Evolutionary conservation across 2,888 invertebrate genomes (phyloP).

Genomic region (Ceriagrion tenellum): DNA sequence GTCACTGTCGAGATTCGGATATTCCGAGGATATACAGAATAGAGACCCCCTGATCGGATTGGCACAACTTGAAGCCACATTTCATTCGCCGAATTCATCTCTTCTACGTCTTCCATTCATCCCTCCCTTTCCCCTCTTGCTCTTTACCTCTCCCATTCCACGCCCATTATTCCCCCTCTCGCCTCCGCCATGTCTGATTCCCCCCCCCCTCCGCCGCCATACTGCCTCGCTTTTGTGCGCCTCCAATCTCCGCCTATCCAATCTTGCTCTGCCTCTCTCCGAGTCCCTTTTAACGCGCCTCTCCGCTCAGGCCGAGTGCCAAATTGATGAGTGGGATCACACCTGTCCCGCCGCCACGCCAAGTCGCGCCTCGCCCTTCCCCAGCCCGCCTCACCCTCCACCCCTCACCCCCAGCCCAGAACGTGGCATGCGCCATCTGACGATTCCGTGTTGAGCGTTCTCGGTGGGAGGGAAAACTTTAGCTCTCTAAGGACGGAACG

Average conservation of each 20-base stretch:
- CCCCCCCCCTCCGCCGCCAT: background rate
- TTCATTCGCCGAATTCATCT: background rate
- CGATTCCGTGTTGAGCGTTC: background rate
- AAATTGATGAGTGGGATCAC: slow-evolving; percentile 59
- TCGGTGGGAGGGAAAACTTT: too few relatives aligned
- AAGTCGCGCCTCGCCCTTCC: background rate
- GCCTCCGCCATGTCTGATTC: background rate
- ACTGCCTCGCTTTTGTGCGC: background rate
- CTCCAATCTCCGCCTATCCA: background rate
- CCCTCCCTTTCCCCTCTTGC: slow-evolving; percentile 16
- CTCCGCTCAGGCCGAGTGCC: slow-evolving; percentile 50
- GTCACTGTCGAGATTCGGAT: too few relatives aligned
- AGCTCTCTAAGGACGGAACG: too few relatives aligned
- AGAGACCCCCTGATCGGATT: too few relatives aligned
- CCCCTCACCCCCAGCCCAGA: too few relatives aligned
- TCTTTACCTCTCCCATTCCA: background rate
- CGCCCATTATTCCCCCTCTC: background rate
- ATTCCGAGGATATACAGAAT: too few relatives aligned
- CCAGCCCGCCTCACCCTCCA: background rate
- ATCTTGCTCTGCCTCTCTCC: background rate
- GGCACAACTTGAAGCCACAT: background rate
- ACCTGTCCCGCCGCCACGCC: slow-evolving; percentile 33
- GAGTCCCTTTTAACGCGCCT: slow-evolving; percentile 10
- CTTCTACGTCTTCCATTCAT: background rate
- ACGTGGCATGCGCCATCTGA: slow-evolving; percentile 52